Conservation (phyloP, 1,140 invertebrate species). For the Pectinophora gossypiella region DNA sequence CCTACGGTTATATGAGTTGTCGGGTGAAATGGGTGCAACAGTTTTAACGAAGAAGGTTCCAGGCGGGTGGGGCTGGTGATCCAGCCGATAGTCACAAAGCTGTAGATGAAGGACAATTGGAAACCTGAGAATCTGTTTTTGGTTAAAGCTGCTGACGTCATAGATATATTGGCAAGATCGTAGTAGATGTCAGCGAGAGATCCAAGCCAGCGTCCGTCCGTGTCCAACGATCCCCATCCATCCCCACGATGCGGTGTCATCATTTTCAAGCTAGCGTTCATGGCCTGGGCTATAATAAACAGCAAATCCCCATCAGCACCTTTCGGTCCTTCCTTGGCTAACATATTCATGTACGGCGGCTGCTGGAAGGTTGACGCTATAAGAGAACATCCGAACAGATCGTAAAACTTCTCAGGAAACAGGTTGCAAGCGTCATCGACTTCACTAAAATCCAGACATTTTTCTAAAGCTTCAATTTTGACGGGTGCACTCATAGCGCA, state of each 20-base stretch:
- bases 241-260: conserved; percentile 5
- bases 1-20: conserved; percentile 28
- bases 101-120: neutral
- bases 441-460: neutral
- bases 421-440: neutral
- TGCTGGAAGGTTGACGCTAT: conserved; percentile 13
- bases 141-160: neutral
- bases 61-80: neutral
- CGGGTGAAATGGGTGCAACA: conserved; percentile 41
- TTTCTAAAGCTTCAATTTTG: neutral
- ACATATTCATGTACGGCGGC: conserved; percentile 3
- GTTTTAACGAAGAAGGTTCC: conserved; percentile 38
- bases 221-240: conserved; percentile 3
- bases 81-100: neutral
- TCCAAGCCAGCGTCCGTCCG: conserved; percentile 8
- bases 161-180: conserved; percentile 9
- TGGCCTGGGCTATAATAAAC: neutral
- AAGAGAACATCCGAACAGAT: conserved; percentile 6
- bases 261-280: conserved; percentile 9
- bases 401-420: conserved; percentile 3
- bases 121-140: neutral
- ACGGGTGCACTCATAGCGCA: conserved; percentile 7
- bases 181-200: conserved; percentile 10
- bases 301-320: conserved; percentile 6
- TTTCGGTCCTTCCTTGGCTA: neutral